These are phyloP conservation scores for Deroplatys truncata DNA, from an alignment of 2,888 invertebrate genomes.

Conservation along the genomic window DNA sequence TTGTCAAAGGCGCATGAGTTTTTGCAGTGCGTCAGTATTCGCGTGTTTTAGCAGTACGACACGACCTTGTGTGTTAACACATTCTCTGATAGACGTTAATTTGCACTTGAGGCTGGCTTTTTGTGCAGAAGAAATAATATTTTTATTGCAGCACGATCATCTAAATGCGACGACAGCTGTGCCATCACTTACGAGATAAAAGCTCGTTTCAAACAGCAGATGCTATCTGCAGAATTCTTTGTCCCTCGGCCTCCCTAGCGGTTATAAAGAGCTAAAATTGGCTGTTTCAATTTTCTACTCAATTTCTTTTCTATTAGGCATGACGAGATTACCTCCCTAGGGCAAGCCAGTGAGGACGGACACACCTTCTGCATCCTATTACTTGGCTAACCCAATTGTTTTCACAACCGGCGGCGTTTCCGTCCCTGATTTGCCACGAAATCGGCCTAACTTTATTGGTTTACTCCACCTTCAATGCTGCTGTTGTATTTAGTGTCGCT, in stretches of 20 bases:
- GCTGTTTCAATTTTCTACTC: not conserved
- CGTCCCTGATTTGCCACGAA: not conserved
- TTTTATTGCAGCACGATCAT: not conserved
- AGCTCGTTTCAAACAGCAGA: not conserved
- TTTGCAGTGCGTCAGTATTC: not conserved
- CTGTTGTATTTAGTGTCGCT: no score
- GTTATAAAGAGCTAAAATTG: not conserved
- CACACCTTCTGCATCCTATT: not conserved
- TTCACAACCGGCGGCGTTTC: not conserved
- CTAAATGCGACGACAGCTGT: not conserved
- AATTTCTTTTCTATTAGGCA: not conserved
- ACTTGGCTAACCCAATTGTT: not conserved
- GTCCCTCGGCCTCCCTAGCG: not conserved
- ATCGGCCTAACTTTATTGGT: not conserved
- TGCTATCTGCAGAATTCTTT: not conserved
- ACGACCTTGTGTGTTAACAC: not conserved
- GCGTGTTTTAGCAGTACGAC: not conserved
- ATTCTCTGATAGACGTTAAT: not conserved
- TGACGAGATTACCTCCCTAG: not conserved
- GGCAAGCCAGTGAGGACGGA: not conserved
- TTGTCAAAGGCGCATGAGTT: no score
- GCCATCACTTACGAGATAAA: not conserved
- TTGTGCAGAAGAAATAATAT: not conserved
- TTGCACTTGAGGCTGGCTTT: not conserved
- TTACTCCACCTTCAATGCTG: no score